Base-by-base conservation (phyloP, 2,113 vertebrate genomes). In the Puntigrus tetrazona region DNA sequence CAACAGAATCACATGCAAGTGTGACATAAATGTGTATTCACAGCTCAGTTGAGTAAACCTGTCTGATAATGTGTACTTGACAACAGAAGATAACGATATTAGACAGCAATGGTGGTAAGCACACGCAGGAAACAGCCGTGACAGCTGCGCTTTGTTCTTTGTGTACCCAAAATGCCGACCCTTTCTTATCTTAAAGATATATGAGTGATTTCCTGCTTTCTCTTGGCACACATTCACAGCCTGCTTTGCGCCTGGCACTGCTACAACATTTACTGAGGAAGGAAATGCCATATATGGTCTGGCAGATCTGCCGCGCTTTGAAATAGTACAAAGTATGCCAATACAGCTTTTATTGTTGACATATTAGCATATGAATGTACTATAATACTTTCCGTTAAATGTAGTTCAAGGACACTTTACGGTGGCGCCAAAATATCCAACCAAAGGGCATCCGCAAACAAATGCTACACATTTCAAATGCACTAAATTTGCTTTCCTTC, bases 141-240 rank as follows among this genome's bases (percentile, higher is more conserved):
- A 78, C 87, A 87, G 81, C 85, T 75, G 85, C 27, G 72, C 89
- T 89, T 89, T 91, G 90, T 88, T 88, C 88, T 87, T 25, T 85
- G 88, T 85, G 83, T 88, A 85, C 87, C 69, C 45, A 84, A 78
- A 76, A 83, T 82, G 47, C 87, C 57, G 57, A 78, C 76, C 38
- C n/a, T 52, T 81, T 45, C 86, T 90, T 90, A 91, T 90, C 90
- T 82, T 72, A 50, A 72, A 86, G 83, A 87, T 85, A 87, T 86
- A 89, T 78, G 80, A 85, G 75, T 81, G 88, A 84, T 86, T 90
- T 91, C 87, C 90, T 86, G 87, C 89, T 57, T 82, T 89, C 77
- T n/a, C 81, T 84, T 90, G 87, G 85, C 89, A 77, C 84, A 43
- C 50, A 11, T 85, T 80, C 84, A 89, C 41, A 22, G 45, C n/a